Percentiles rank a stretch among this genome's conserved stretches.
These are phyloP conservation scores for Camelus dromedarius DNA, from an alignment of 2,113 vertebrate species.

Conservation along the genomic window DNA sequence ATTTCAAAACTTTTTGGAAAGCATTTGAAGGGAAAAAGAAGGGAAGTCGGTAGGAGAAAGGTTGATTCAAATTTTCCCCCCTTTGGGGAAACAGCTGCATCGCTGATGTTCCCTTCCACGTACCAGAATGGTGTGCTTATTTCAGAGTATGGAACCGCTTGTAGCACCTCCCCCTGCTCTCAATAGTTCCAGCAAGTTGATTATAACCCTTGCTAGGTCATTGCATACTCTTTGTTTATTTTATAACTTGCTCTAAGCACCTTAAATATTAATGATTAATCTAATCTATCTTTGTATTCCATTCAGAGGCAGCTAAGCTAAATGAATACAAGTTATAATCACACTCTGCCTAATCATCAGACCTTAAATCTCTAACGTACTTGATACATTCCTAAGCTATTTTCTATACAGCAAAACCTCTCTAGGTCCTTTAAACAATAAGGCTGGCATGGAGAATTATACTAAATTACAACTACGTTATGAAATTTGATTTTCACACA, in stretches of 20 bases:
- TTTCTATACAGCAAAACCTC: background rate
- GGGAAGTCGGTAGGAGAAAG: conserved; percentile 76
- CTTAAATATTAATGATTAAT: background rate
- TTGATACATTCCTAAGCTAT: conserved; percentile 1
- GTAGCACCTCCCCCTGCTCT: background rate
- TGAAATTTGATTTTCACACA: background rate
- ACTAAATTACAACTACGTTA: background rate
- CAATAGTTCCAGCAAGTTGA: background rate
- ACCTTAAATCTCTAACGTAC: background rate
- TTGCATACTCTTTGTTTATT: conserved; percentile 20
- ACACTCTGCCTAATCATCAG: background rate
- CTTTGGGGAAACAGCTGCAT: conserved; percentile 83
- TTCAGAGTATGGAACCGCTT: conserved; percentile 65
- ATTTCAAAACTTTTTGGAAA: conserved; percentile 82
- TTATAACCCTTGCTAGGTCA: conserved; percentile 24
- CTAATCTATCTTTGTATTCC: background rate
- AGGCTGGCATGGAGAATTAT: background rate
- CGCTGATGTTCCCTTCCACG: conserved; percentile 52
- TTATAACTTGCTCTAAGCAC: background rate
- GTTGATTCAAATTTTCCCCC: conserved; percentile 66
- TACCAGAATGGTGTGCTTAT: conserved; percentile 58
- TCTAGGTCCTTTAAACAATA: background rate
- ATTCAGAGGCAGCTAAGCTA: background rate
- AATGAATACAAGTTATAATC: background rate
- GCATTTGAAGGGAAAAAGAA: conserved; percentile 61